These are phyloP conservation scores for Vidua chalybeata DNA, from an alignment of 2,113 vertebrate genomes.

Conservation along the genomic window DNA sequence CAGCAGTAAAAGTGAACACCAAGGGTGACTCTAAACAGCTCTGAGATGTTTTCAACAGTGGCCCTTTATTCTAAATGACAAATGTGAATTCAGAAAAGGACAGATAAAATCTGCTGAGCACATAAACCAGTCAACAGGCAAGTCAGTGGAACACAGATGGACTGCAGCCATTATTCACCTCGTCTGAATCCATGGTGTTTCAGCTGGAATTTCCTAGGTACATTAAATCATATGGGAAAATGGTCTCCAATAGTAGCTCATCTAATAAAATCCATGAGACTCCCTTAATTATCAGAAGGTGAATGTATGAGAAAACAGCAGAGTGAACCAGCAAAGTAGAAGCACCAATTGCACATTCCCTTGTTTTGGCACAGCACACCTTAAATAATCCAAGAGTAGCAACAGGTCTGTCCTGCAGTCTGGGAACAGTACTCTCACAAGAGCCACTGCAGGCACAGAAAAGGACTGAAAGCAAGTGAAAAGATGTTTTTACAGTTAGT, in stretches of 20 bases:
- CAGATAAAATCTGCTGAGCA: constrained; percentile 48
- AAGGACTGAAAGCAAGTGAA: background rate
- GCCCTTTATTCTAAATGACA: constrained; percentile 45
- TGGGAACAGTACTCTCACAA: background rate
- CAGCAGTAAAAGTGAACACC: constrained; percentile 11
- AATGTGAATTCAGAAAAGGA: constrained; percentile 40
- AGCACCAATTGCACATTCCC: background rate
- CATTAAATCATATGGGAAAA: constrained; percentile 8
- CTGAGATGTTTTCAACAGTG: constrained; percentile 31
- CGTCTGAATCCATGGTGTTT: background rate
- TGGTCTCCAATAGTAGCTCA: background rate
- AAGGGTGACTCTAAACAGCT: background rate
- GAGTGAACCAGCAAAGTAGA: background rate
- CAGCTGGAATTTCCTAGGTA: constrained; percentile 1
- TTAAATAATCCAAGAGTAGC: background rate
- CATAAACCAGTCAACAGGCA: constrained; percentile 37
- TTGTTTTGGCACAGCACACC: background rate
- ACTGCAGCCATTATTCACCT: constrained; percentile 12
- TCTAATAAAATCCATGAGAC: background rate
- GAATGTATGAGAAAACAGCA: background rate
- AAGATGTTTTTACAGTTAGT: background rate
- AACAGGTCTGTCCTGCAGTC: background rate
- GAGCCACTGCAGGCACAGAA: background rate
- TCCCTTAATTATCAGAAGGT: background rate
- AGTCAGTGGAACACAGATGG: constrained; percentile 2